Percentiles rank a stretch among this genome's conserved stretches.
phyloP scores from a whole-genome alignment of 2,113 vertebrate genomes.

The Brachypteracias leptosomus region DNA sequence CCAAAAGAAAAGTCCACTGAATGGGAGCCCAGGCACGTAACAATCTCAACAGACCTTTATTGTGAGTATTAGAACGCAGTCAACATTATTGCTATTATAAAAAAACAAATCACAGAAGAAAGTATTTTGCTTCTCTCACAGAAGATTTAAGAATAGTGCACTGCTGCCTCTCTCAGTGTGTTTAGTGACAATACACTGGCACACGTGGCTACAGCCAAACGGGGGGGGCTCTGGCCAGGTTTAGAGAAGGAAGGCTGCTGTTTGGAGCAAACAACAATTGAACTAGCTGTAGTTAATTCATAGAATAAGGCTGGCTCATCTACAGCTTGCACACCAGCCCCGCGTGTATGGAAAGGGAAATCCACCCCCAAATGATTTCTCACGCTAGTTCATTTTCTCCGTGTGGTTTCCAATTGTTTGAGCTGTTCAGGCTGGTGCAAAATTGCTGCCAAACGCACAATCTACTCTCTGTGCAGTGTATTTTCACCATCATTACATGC shows the following conservation, averaged over 20 bases:
- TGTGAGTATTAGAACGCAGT: conserved; percentile 49
- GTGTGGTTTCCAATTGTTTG: background rate
- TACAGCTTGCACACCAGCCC: background rate
- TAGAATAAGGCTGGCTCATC: background rate
- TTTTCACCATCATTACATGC: conserved; percentile 38
- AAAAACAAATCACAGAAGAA: conserved; percentile 42
- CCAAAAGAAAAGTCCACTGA: background rate
- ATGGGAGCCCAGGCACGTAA: conserved; percentile 26
- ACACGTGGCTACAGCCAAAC: background rate
- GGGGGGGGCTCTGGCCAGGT: background rate
- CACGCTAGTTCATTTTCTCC: background rate
- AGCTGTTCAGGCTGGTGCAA: background rate
- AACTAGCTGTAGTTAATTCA: background rate
- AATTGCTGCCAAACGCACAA: background rate
- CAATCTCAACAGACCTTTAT: conserved; percentile 61
- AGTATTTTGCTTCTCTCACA: conserved; percentile 19
- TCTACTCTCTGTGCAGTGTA: conserved; percentile 15
- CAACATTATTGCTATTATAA: conserved; percentile 61
- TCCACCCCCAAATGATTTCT: background rate
- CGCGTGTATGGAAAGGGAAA: background rate
- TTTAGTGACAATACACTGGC: conserved; percentile 41
- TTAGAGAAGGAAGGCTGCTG: background rate
- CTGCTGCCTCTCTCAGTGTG: conserved; percentile 6
- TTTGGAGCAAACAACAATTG: background rate
- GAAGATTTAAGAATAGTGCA: conserved; percentile 15